phyloP scores from a whole-genome alignment of 2,888 invertebrate species.

The Mesoligia furuncula region DNA sequence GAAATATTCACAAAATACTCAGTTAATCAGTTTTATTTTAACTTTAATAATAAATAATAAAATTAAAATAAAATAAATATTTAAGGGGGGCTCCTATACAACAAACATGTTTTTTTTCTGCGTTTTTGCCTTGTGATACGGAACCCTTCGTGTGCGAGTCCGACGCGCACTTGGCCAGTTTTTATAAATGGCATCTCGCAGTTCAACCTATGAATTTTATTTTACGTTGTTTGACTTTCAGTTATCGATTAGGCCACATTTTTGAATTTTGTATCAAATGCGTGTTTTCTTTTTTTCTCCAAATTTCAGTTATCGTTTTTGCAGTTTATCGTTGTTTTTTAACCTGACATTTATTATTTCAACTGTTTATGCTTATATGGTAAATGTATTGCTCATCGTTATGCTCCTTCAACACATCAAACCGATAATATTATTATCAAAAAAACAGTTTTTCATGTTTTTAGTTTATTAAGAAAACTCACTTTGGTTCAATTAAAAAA shows the following conservation, averaged over 20 bases:
- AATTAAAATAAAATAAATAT: too few species aligned
- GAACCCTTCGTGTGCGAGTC: too few species aligned
- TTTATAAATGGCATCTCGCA: too few species aligned
- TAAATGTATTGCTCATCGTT: background rate
- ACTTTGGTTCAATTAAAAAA: slow-evolving; percentile 20
- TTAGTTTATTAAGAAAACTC: slow-evolving; percentile 9
- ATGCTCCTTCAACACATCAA: slow-evolving; percentile 5
- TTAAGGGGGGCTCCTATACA: too few species aligned
- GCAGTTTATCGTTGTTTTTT: background rate
- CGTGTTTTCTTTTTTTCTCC: background rate
- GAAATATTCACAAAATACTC: too few species aligned
- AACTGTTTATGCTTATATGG: slow-evolving; percentile 5
- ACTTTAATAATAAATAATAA: too few species aligned
- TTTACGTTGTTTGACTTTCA: background rate
- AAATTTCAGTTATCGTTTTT: background rate
- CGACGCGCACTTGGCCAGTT: too few species aligned
- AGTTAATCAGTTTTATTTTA: too few species aligned
- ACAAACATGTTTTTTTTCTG: too few species aligned
- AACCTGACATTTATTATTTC: background rate
- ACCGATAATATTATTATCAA: slow-evolving; percentile 8
- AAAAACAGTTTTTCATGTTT: background rate
- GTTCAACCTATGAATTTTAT: background rate
- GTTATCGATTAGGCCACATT: background rate
- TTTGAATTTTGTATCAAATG: background rate
- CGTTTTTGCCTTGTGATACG: too few species aligned